These are phyloP conservation scores for Aeoliscus strigatus DNA, from an alignment of 2,797 vertebrate species.

Conservation along the genomic window DNA sequence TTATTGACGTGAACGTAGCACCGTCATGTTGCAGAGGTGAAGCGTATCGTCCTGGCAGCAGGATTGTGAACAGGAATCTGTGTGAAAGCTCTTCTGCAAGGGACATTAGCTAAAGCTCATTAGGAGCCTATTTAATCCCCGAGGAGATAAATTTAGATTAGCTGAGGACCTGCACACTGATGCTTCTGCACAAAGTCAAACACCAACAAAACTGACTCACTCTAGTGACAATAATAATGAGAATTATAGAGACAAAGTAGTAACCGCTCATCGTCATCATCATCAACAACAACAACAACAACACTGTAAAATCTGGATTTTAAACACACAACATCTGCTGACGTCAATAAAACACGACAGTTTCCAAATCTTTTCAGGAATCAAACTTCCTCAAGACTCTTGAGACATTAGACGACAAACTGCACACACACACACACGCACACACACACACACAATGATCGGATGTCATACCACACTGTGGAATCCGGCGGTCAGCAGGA, in stretches of 20 bases:
- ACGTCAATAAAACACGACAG: background rate
- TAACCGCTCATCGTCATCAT: too few species aligned
- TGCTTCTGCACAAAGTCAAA: conserved; percentile 52
- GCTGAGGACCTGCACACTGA: conserved; percentile 34
- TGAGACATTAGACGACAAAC: conserved; percentile 1
- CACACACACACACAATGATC: background rate
- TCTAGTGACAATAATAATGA: conserved; percentile 3
- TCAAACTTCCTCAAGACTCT: too few species aligned
- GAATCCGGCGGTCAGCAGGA: conserved; percentile 25
- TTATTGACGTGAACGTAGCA: too few species aligned
- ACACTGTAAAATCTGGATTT: too few species aligned
- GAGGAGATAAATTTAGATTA: conserved; percentile 68
- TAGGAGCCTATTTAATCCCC: conserved; percentile 65
- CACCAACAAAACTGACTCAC: conserved; percentile 8
- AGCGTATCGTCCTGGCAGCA: too few species aligned
- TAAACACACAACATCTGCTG: background rate
- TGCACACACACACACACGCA: conserved; percentile 2
- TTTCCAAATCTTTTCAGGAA: too few species aligned
- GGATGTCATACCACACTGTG: conserved; percentile 47
- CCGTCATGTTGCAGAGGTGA: too few species aligned
- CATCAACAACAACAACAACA: too few species aligned
- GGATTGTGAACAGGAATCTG: too few species aligned
- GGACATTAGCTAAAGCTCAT: conserved; percentile 68
- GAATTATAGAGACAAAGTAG: too few species aligned
- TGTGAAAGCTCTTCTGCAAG: conserved; percentile 29